Evolutionary conservation across 2,888 invertebrate genomes (phyloP).

Genomic region (Ormyrus thymus): DNA sequence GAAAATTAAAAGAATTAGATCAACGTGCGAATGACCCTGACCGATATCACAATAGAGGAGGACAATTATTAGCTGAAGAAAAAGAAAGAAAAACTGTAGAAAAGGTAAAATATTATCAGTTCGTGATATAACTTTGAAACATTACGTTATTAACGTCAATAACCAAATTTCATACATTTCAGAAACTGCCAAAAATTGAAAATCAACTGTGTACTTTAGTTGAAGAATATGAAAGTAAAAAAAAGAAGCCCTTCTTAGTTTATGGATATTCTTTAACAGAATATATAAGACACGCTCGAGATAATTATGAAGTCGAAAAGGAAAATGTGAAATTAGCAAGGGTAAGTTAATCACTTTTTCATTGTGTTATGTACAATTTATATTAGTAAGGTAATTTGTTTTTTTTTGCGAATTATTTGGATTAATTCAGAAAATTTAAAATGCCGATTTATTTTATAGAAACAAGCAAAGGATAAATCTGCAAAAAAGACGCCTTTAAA

Average conservation of each 20-base stretch:
- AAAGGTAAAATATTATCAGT: constrained; percentile 66
- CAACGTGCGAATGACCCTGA: constrained; percentile 86
- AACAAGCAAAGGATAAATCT: constrained; percentile 74
- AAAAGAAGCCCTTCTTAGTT: constrained; percentile 78
- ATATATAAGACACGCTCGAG: constrained; percentile 80
- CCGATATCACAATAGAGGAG: constrained; percentile 91
- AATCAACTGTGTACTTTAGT: constrained; percentile 79
- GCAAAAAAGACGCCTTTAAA: constrained; percentile 68
- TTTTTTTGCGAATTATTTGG: neutral
- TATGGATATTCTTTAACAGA: constrained; percentile 81
- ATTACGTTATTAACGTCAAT: neutral
- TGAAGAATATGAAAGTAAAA: constrained; percentile 70
- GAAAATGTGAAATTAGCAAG: constrained; percentile 69
- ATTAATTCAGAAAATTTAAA: constrained; percentile 68
- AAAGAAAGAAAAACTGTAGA: constrained; percentile 88
- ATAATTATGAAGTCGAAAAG: constrained; percentile 78
- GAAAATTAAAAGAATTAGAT: constrained; percentile 85
- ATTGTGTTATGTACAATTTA: constrained; percentile 25
- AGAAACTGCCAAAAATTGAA: constrained; percentile 85
- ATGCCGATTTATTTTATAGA: constrained; percentile 77
- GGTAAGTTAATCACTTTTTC: constrained; percentile 59
- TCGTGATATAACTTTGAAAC: constrained; percentile 1
- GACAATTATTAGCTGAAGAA: constrained; percentile 89
- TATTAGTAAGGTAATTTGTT: neutral
- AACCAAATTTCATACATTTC: constrained; percentile 33